These are phyloP conservation scores for Drosophila lowei DNA, from an alignment of 1,140 invertebrate species.

Conservation along the genomic window DNA sequence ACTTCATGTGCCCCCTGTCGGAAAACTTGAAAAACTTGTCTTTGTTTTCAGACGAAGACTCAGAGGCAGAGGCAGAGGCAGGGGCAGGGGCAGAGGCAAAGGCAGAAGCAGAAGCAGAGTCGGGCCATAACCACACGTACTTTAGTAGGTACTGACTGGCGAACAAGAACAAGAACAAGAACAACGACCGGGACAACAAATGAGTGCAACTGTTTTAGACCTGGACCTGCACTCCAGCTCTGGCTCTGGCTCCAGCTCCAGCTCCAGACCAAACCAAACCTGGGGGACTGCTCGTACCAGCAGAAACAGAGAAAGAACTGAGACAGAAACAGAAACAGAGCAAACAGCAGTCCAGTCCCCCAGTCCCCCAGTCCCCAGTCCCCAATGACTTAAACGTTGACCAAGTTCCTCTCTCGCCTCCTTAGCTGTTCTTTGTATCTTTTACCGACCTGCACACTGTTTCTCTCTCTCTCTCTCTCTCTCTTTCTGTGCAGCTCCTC, in stretches of 20 bases:
- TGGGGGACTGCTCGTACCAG: not conserved
- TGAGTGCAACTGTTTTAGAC: slow-evolving; percentile 75
- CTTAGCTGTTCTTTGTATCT: too few relatives aligned
- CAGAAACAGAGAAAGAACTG: slow-evolving; percentile 11
- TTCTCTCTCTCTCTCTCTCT: not conserved
- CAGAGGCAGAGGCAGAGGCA: slow-evolving; percentile 57
- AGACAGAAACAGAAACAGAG: slow-evolving; percentile 30
- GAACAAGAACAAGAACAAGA: slow-evolving; percentile 40
- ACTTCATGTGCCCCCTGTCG: slow-evolving; percentile 68
- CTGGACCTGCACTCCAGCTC: slow-evolving; percentile 43
- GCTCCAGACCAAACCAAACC: slow-evolving; percentile 18
- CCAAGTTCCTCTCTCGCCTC: slow-evolving; percentile 36
- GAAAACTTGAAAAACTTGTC: slow-evolving; percentile 80
- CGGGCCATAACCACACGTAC: slow-evolving; percentile 57
- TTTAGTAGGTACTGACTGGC: slow-evolving; percentile 46
- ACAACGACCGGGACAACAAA: slow-evolving; percentile 73
- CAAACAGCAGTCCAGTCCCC: slow-evolving; percentile 20
- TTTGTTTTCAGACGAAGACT: slow-evolving; percentile 50
- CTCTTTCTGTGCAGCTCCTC: not conserved
- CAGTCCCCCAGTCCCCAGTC: slow-evolving; percentile 5
- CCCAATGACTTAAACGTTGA: slow-evolving; percentile 48
- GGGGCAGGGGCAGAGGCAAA: slow-evolving; percentile 41
- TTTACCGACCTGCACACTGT: too few relatives aligned
- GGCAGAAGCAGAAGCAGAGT: slow-evolving; percentile 30
- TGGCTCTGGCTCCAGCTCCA: slow-evolving; percentile 21